Base-by-base conservation (phyloP, 2,797 vertebrate species). In the Rhabdomys pumilio region DNA sequence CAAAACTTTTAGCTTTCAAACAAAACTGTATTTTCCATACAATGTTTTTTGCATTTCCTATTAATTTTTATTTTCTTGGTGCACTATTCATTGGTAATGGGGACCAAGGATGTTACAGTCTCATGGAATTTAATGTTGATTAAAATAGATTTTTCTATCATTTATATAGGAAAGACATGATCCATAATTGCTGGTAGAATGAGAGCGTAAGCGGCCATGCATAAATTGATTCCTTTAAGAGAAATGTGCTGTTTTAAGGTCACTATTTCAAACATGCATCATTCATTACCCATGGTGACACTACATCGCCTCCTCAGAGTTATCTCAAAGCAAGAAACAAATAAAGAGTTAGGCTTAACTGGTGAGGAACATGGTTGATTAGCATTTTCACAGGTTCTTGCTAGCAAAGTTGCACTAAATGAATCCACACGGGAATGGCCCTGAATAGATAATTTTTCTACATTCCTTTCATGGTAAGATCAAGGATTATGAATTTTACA, bases 371-470 rank as follows among this genome's bases (percentile, higher is more conserved):
- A 88, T 85, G 75, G 86, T 72, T 96, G 97, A 97, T 97, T 97
- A 97, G 84, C 97, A 97, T 96, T 97, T 98, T 97, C 96, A 97
- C 97, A 96, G 80, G 94, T 96, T 97, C 95, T 96, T 91, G 57
- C 80, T 94, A 97, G 90, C 91, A 81, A 96, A 96, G 73, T 97
- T 97, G 95, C 55, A 88, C 96, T 96, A 97, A 96, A 98, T 97
- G 88, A 41, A 97, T 95, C 69, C 97, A 89, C 95, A 79, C 69
- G 97, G 94, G 97, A 97, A 96, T 91, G 86, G 57, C 44, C 53
- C 87, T 81, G 90, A 89, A 96, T 96, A 93, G 90, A 93, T 90
- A 95, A 96, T 96, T 95, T 96, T 96, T 91, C 91, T 86, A 83
- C 29, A 97, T 83, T 96, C 93, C 81, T 95, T 97, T 97, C 90